Evolutionary conservation across 2,888 invertebrate species (phyloP), one percentile per base, ranked within the genome.

Genomic region (Sericinus montela): DNA sequence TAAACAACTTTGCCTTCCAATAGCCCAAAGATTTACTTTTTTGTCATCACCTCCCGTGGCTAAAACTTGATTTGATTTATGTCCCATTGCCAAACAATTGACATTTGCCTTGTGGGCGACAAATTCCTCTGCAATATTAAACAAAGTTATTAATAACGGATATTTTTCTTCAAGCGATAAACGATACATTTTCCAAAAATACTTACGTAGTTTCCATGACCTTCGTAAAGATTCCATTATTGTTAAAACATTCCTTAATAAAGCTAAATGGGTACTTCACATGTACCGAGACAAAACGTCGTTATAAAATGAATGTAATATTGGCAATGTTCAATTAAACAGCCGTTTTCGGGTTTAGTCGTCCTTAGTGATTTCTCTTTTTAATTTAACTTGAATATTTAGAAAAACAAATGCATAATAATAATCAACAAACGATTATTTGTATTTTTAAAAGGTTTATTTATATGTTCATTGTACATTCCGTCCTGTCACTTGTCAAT

Each of bases 21-120:
- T 95, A 10, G 98, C 97, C 98, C 98, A 98, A 59, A 98, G 87
- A 84, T 98, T 98, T 45, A 98, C 98, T 86, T 98, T 98, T 77
- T 97, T 96, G 88, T 98, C 98, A 77, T 98, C 97, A 53, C 98
- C 98, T 48, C 98, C 98, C 53, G 97, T 97, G 34, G 95, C 97
- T 77, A 97, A 91, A 45, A 97, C 97, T 71, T 96, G 92, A 59
- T 96, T 96, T 44, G 96, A 96, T 78, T 96, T 97, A 85, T 95
- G 96, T 52, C 97, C 97, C 82, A 97, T 91, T 43, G 96, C 94
- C 67, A 97, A 83, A 72, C 96, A 97, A 73, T 95, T 97, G 65
- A 97, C 96, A 82, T 94, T 95, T 63, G 95, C 93, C 69, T 92
- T 90, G 90, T 97, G 97, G 53, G 97, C 97, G 61, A 93, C 92